Percentiles rank a stretch among this genome's conserved stretches.
phyloP scores from a whole-genome alignment of 2,797 vertebrate genomes.

The Parotocinclus haroldoi region DNA sequence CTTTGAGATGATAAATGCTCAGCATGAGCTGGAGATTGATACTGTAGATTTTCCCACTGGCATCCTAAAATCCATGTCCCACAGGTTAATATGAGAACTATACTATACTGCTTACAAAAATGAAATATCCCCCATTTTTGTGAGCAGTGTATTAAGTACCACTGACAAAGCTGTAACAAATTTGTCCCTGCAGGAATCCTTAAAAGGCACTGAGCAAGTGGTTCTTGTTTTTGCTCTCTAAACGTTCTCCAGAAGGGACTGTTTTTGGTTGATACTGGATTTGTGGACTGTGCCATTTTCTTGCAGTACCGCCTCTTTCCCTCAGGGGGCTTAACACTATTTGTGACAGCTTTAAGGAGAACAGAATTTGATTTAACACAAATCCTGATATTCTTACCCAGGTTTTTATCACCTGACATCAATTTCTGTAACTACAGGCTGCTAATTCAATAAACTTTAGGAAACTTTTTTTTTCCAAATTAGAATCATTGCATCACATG shows the following conservation, averaged over 20 bases:
- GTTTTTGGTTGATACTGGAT: neutral
- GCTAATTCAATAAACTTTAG: no score
- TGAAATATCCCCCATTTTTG: no score
- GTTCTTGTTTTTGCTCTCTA: neutral
- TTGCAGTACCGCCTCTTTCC: neutral
- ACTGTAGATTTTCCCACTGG: no score
- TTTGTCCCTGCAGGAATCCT: neutral
- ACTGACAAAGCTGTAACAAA: neutral
- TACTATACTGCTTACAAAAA: no score
- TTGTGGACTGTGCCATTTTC: neutral
- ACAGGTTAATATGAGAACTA: no score
- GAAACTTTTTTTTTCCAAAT: no score
- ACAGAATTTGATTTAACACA: neutral
- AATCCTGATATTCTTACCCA: constrained; percentile 14
- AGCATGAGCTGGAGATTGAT: no score
- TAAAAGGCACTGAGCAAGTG: neutral
- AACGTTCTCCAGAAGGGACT: neutral
- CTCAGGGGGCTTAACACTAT: constrained; percentile 12
- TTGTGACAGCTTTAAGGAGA: constrained; percentile 11
- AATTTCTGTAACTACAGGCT: neutral
- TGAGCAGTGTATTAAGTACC: no score
- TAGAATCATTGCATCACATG: no score
- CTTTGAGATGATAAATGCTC: no score
- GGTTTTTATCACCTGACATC: constrained; percentile 18
- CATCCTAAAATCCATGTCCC: no score